Percentiles rank a stretch among this genome's conserved stretches.
Conservation (phyloP, 2,888 invertebrate genomes). For the Endomychus coccineus region DNA sequence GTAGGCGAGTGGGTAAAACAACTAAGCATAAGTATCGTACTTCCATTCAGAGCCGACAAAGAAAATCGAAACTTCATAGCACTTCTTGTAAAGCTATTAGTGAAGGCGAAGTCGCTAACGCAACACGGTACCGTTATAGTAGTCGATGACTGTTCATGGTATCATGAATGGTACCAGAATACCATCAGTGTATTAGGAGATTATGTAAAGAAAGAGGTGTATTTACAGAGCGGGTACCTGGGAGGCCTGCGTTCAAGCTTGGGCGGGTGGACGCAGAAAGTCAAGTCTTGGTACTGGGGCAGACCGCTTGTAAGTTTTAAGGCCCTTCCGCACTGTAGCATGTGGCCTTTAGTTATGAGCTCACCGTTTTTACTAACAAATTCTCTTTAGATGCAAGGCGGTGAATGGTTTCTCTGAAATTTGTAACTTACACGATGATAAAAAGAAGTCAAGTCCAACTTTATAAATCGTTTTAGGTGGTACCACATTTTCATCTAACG, state of each 20-base stretch:
- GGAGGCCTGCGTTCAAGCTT: conserved; percentile 91
- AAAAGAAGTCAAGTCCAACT: too few relatives aligned
- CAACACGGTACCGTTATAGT: too few relatives aligned
- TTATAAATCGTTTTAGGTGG: too few relatives aligned
- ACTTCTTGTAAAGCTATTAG: conserved; percentile 1
- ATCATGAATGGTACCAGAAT: conserved; percentile 13
- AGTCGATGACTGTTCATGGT: conserved; percentile 3
- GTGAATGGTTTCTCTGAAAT: too few relatives aligned
- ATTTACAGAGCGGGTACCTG: conserved; percentile 80
- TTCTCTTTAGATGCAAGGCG: too few relatives aligned
- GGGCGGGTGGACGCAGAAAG: conserved; percentile 94
- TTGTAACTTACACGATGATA: too few relatives aligned
- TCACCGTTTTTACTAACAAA: conserved; percentile 11
- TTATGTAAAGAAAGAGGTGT: conserved; percentile 15
- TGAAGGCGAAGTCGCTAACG: background rate
- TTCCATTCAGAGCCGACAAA: too few relatives aligned
- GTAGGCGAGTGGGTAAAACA: too few relatives aligned
- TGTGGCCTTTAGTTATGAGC: conserved; percentile 26
- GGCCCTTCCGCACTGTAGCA: conserved; percentile 31
- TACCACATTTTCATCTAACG: too few relatives aligned
- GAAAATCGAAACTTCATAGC: background rate
- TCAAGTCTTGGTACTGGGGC: conserved; percentile 96
- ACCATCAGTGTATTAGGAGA: conserved; percentile 14
- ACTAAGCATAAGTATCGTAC: too few relatives aligned
- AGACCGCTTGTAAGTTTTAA: conserved; percentile 84